Conservation (phyloP, 2,888 invertebrate genomes). For the Oligia strigilis region DNA sequence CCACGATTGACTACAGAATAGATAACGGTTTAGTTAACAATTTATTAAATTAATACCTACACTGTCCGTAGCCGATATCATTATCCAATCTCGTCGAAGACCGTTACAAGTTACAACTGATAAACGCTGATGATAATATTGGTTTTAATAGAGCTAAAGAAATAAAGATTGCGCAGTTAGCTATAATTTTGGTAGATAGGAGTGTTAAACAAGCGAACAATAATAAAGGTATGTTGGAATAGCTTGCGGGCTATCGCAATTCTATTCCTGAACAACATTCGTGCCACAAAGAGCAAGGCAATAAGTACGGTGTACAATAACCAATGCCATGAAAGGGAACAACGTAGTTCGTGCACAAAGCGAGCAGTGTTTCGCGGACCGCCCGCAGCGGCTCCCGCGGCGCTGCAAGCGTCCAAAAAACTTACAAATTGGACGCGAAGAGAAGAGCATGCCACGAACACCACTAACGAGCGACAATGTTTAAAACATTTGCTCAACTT, state of each 20-base stretch:
- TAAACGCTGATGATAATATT: constrained; percentile 67
- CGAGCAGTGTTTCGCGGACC: constrained; percentile 79
- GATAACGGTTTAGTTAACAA: constrained; percentile 76
- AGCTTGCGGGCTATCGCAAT: constrained; percentile 74
- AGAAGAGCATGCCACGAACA: constrained; percentile 67
- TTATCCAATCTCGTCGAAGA: constrained; percentile 73
- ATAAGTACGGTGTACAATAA: constrained; percentile 82
- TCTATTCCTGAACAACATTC: constrained; percentile 74
- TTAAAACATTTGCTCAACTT: constrained; percentile 74
- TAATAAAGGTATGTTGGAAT: constrained; percentile 68
- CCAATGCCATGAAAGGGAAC: constrained; percentile 82
- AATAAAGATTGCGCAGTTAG: constrained; percentile 66
- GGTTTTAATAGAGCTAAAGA: constrained; percentile 42
- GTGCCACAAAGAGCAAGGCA: constrained; percentile 77
- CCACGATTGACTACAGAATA: constrained; percentile 70
- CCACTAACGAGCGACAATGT: constrained; percentile 77
- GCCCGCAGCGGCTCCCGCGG: constrained; percentile 81
- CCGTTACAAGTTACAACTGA: constrained; percentile 76
- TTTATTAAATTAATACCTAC: constrained; percentile 74
- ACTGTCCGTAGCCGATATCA: constrained; percentile 72
- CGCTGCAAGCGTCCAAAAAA: constrained; percentile 80
- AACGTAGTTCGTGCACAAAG: constrained; percentile 79
- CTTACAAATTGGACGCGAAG: constrained; percentile 79
- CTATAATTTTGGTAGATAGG: constrained; percentile 48
- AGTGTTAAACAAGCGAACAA: constrained; percentile 58